Percentiles rank a stretch among this genome's conserved stretches.
phyloP scores from a whole-genome alignment of 2,797 vertebrate species.

The Schizopygopsis malacanthus region DNA sequence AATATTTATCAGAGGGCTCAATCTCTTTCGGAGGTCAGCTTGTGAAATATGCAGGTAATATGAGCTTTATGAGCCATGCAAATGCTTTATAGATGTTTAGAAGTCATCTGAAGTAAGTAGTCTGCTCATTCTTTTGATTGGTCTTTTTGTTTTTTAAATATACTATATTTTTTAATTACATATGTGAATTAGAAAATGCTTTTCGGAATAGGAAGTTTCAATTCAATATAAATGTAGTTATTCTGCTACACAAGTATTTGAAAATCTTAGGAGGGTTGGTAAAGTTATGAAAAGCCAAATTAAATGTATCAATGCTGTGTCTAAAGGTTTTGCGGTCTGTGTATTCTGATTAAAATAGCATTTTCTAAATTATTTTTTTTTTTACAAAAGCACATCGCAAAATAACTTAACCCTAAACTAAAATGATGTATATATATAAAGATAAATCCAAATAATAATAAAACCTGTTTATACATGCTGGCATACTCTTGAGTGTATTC shows the following conservation, averaged over 20 bases:
- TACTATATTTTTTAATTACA: neutral
- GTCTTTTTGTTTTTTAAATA: neutral
- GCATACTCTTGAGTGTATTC: too few relatives aligned
- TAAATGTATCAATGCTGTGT: neutral
- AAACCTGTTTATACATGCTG: too few relatives aligned
- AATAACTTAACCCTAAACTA: too few relatives aligned
- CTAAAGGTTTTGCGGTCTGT: neutral
- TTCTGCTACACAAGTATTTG: neutral
- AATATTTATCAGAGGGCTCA: neutral
- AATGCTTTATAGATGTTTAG: neutral
- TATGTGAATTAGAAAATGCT: neutral
- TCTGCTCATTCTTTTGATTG: neutral
- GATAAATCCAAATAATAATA: too few relatives aligned
- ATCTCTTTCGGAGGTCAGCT: neutral
- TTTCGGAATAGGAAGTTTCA: neutral
- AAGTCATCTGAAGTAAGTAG: too few relatives aligned
- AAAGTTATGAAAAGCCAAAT: neutral
- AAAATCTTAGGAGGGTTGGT: neutral
- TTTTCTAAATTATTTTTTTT: too few relatives aligned
- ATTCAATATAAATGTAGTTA: neutral
- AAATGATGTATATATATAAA: too few relatives aligned
- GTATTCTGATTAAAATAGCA: neutral
- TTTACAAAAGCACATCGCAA: too few relatives aligned
- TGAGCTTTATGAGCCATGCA: neutral
- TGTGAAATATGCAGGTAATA: neutral